Evolutionary conservation across 2,113 vertebrate species (phyloP).

Genomic region (Calyptommatus sinebrachiatus): DNA sequence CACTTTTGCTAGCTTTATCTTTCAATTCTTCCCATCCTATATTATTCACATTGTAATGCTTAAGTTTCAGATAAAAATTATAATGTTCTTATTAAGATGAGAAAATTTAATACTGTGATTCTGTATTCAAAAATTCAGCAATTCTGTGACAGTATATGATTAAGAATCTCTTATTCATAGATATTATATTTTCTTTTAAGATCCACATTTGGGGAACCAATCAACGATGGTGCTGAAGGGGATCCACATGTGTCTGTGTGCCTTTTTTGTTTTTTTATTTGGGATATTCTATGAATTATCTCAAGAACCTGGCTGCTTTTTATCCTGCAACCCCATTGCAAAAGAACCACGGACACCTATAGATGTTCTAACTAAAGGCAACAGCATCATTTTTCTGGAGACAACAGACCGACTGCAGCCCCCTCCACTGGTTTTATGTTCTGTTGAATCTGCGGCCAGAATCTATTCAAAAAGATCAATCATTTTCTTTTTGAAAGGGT

Average conservation of each 20-base stretch:
- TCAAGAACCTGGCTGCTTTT: conserved; percentile 57
- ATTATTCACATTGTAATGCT: background rate
- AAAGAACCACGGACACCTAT: conserved; percentile 54
- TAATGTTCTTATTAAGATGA: background rate
- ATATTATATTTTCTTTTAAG: conserved; percentile 23
- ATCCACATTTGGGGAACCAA: conserved; percentile 16
- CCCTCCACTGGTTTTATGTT: conserved; percentile 65
- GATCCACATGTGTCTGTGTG: conserved; percentile 64
- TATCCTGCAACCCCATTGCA: conserved; percentile 55
- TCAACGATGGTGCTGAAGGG: conserved; percentile 67
- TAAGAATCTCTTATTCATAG: background rate
- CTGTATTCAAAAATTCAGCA: background rate
- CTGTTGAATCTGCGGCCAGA: conserved; percentile 74
- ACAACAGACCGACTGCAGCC: conserved; percentile 68
- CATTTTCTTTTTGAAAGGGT: conserved; percentile 73
- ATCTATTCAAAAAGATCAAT: conserved; percentile 65
- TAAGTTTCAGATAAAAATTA: background rate
- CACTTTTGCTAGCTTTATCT: background rate
- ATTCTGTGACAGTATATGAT: background rate
- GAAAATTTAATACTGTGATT: background rate
- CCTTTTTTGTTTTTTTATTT: conserved; percentile 55
- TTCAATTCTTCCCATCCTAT: background rate
- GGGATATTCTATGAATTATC: conserved; percentile 69
- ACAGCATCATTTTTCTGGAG: conserved; percentile 75
- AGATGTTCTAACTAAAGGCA: conserved; percentile 57